Base-by-base conservation (phyloP, 2,888 invertebrate species). In the Ectobius pallidus region DNA sequence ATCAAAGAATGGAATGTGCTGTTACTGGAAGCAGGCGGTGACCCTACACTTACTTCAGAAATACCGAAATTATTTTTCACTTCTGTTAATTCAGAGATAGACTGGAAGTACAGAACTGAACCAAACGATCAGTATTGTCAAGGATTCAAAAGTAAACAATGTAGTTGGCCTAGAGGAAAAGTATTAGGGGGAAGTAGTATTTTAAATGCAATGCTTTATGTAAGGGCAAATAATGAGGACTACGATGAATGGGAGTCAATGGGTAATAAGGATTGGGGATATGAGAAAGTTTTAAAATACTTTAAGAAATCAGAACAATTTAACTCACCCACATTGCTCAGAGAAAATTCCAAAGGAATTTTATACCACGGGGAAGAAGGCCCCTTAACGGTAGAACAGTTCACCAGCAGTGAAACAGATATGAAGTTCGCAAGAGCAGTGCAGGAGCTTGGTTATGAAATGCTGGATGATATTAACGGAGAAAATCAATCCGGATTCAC, bases 341-440 rank as follows among this genome's bases (percentile, higher is more conserved):
- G 2, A 6, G 20, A 3, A 1, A 11, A 34, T 2, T n/a, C 25
- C n/a, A 16, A 11, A 1, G 32, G 18, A 1, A 11, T 18, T 9
- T 16, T 20, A n/a, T 94, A 94, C 78, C 95, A 95, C 80, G 85
- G 86, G 0, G 88, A 89, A 0, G 94, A 93, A 0, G 94, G 94
- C 0, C 93, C 92, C 80, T 82, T 94, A 42, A 94, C 94, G 0
- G 92, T 95, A 0, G 73, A 80, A 69, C n/a, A n/a, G n/a, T n/a
- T n/a, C n/a, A n/a, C n/a, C n/a, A n/a, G n/a, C 67, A 20, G 25
- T 1, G 18, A 49, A 4, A 20, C 20, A 7, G 49, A 18, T 14
- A 7, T 44, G n/a, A 73, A 71, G 0, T 73, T 77, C 32, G 18
- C 77, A 16, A 61, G 73, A 18, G 77, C 76, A 0, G 77, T n/a